phyloP scores from a whole-genome alignment of 2,113 vertebrate genomes.

The Calyptommatus sinebrachiatus region DNA sequence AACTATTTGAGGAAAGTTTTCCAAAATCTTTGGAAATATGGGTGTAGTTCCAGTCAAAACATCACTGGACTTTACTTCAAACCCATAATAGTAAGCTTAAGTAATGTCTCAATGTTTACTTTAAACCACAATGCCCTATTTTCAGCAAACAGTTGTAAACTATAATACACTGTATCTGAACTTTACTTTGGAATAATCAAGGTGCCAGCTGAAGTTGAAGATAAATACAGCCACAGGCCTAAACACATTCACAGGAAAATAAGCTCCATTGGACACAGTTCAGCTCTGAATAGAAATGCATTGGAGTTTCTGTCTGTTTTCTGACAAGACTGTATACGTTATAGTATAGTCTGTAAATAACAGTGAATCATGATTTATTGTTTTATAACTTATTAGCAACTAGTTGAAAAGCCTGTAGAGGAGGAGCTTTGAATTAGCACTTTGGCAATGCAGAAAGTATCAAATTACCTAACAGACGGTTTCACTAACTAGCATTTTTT shows the following conservation, averaged over 20 bases:
- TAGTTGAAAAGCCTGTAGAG: too few species aligned
- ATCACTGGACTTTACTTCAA: constrained; percentile 41
- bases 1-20: neutral
- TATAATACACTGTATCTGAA: constrained; percentile 17
- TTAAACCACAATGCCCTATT: constrained; percentile 52
- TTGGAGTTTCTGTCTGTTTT: neutral
- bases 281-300: neutral
- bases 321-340: neutral
- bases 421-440: too few species aligned
- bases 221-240: neutral
- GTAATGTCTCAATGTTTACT: constrained; percentile 58
- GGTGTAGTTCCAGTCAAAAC: constrained; percentile 35
- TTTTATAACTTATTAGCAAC: neutral
- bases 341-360: neutral
- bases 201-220: neutral
- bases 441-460: too few species aligned
- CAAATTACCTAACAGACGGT: too few species aligned
- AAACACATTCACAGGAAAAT: neutral
- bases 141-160: constrained; percentile 40
- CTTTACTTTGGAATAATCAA: constrained; percentile 20
- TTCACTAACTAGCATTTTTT: too few species aligned
- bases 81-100: constrained; percentile 50
- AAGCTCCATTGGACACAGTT: neutral
- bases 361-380: neutral
- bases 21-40: constrained; percentile 24